Percentiles rank a stretch among this genome's conserved stretches.
Conservation (phyloP, 2,888 invertebrate species). For the Leucoptera coffeella region DNA sequence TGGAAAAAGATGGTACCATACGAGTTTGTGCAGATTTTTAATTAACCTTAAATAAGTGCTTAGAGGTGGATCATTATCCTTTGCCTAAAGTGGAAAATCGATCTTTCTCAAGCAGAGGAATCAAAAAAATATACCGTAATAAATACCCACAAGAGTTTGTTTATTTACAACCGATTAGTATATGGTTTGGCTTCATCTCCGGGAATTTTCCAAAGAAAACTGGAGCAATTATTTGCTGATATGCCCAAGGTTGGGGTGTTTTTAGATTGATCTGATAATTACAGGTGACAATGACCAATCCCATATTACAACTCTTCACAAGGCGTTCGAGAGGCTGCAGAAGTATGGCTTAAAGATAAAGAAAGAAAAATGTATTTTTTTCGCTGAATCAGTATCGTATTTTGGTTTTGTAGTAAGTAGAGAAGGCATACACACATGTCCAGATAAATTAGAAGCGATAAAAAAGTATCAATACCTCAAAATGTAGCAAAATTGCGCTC, state of each 20-base stretch:
- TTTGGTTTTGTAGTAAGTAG: slow-evolving; percentile 5
- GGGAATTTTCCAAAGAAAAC: not conserved
- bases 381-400: too few relatives aligned
- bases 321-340: slow-evolving; percentile 6
- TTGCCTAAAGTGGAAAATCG: too few relatives aligned
- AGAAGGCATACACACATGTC: slow-evolving; percentile 8
- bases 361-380: slow-evolving; percentile 8
- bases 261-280: too few relatives aligned
- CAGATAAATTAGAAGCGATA: slow-evolving; percentile 8
- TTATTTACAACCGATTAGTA: not conserved
- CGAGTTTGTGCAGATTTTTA: slow-evolving; percentile 8
- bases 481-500: slow-evolving; percentile 8
- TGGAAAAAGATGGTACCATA: slow-evolving; percentile 10
- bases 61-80: not conserved
- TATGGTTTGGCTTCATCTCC: slow-evolving; percentile 1
- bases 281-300: too few relatives aligned
- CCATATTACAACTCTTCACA: too few relatives aligned
- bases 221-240: not conserved
- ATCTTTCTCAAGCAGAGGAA: too few relatives aligned
- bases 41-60: slow-evolving; percentile 1
- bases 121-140: slow-evolving; percentile 1
- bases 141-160: not conserved
- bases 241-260: not conserved
- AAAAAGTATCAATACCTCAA: slow-evolving; percentile 2
- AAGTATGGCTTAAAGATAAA: slow-evolving; percentile 6